phyloP scores from a whole-genome alignment of 2,888 invertebrate genomes.

The Enchytraeus crypticus region DNA sequence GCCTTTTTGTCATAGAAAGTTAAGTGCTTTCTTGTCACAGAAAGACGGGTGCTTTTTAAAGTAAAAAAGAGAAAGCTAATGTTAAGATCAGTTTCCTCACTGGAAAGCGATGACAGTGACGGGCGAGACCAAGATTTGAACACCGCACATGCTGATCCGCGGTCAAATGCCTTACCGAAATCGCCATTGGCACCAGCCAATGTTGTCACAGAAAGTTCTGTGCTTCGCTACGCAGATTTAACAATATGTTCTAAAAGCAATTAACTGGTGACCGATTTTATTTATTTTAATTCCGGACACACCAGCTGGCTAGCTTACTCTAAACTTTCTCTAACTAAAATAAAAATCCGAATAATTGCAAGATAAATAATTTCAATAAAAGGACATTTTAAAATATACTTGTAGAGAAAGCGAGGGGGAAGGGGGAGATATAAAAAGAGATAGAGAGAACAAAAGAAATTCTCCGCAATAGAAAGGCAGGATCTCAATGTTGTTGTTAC shows the following conservation, averaged over 20 bases:
- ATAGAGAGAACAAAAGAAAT: not conserved
- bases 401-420: not conserved
- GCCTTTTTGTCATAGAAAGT: too few species aligned
- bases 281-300: not conserved
- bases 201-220: not conserved
- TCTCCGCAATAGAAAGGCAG: not conserved
- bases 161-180: too few species aligned
- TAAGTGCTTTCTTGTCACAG: too few species aligned
- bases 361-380: not conserved
- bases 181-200: too few species aligned
- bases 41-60: too few species aligned
- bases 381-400: not conserved
- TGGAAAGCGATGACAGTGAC: too few species aligned
- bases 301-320: not conserved
- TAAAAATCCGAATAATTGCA: not conserved
- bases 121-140: too few species aligned
- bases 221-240: not conserved
- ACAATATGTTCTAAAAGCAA: not conserved
- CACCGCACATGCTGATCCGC: too few species aligned
- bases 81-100: too few species aligned
- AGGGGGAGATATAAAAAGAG: not conserved
- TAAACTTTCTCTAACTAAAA: not conserved
- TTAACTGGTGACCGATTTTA: not conserved
- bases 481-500: not conserved
- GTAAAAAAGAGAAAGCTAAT: too few species aligned